These are phyloP conservation scores for Magallana angulata DNA, from an alignment of 1,140 invertebrate species.

Conservation along the genomic window DNA sequence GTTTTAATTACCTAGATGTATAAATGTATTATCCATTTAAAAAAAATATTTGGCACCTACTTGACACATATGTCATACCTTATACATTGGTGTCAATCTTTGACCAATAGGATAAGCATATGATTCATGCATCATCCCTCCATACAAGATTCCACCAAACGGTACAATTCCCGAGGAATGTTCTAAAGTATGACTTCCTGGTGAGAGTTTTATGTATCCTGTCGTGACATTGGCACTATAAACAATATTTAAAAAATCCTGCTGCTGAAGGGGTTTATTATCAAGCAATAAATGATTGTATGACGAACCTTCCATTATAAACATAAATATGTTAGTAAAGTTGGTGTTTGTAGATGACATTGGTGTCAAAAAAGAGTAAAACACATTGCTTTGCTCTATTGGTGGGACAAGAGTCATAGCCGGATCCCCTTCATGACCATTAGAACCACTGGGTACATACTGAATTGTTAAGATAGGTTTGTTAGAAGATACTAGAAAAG, in stretches of 20 bases:
- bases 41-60: no score
- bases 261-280: not conserved
- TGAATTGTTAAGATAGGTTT: slow-evolving; percentile 44
- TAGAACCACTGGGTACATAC: slow-evolving; percentile 2
- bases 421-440: not conserved
- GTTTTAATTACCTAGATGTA: no score
- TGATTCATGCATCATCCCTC: slow-evolving; percentile 41
- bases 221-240: not conserved
- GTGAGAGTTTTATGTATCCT: not conserved
- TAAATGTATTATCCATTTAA: no score
- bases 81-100: slow-evolving; percentile 44
- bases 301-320: slow-evolving; percentile 40
- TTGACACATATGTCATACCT: slow-evolving; percentile 5
- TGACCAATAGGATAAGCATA: slow-evolving; percentile 50
- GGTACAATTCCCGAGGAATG: slow-evolving; percentile 37
- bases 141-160: slow-evolving; percentile 49
- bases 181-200: slow-evolving; percentile 38
- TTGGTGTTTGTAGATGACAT: not conserved
- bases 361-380: slow-evolving; percentile 14
- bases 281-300: slow-evolving; percentile 29
- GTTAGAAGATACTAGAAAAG: slow-evolving; percentile 6
- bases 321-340: slow-evolving; percentile 38
- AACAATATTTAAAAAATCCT: not conserved
- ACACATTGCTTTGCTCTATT: not conserved
- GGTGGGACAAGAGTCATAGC: slow-evolving; percentile 4